Evolutionary conservation across 2,888 invertebrate genomes (phyloP).

Genomic region (Lamproptera curius): DNA sequence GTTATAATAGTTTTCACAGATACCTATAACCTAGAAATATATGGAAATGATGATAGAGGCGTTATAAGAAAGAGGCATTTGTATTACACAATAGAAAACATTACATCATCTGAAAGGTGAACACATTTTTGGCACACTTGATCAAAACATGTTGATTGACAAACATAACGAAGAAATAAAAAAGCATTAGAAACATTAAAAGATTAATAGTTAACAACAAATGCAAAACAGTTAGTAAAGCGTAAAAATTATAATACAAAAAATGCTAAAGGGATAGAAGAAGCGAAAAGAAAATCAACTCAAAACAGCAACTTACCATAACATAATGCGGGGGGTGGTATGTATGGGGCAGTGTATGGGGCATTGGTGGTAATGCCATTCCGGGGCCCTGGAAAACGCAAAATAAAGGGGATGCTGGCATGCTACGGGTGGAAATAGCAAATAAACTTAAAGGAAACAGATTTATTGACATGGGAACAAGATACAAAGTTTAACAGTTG

Average conservation of each 20-base stretch:
- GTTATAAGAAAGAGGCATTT: no score
- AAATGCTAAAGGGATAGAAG: slow-evolving; percentile 15
- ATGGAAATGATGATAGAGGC: background rate
- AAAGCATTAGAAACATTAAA: no score
- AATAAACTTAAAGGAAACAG: no score
- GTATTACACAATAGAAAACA: no score
- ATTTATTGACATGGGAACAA: slow-evolving; percentile 18
- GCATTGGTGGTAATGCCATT: slow-evolving; percentile 73
- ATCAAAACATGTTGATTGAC: no score
- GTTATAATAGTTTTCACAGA: background rate
- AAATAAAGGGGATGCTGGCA: slow-evolving; percentile 60
- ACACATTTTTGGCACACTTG: no score
- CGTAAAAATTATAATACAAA: no score
- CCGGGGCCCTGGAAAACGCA: slow-evolving; percentile 75
- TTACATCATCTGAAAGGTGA: no score
- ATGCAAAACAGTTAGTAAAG: no score
- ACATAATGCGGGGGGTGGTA: slow-evolving; percentile 76
- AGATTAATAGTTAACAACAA: no score
- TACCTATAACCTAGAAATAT: background rate
- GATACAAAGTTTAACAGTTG: slow-evolving; percentile 7
- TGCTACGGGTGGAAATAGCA: slow-evolving; percentile 59
- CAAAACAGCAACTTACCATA: slow-evolving; percentile 65
- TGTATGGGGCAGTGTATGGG: slow-evolving; percentile 75
- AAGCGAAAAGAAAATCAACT: slow-evolving; percentile 31
- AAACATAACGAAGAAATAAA: no score